phyloP scores from a whole-genome alignment of 2,888 invertebrate species.

The Drosophila pseudotakahashii region DNA sequence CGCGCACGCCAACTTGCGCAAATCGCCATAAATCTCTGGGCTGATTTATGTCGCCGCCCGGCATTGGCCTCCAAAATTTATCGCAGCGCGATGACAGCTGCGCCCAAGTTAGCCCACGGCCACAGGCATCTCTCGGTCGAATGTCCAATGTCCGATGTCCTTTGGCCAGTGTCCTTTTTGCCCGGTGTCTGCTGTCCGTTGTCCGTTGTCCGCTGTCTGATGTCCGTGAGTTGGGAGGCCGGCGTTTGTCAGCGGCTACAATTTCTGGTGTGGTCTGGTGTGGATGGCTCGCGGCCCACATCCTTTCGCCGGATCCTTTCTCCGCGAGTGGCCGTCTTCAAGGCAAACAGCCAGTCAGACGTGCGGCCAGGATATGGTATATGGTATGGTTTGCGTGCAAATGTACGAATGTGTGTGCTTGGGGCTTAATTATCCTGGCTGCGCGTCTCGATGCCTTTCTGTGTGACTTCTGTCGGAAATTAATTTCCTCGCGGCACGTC shows the following conservation, averaged over 20 bases:
- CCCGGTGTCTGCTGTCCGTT: constrained; percentile 4
- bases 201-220: too few relatives aligned
- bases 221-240: constrained; percentile 13
- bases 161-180: constrained; percentile 5
- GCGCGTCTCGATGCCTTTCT: constrained; percentile 65
- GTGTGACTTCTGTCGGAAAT: constrained; percentile 81
- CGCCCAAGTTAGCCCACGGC: constrained; percentile 42
- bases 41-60: constrained; percentile 77
- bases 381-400: not conserved
- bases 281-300: constrained; percentile 51
- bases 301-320: constrained; percentile 44
- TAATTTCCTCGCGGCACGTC: constrained; percentile 69
- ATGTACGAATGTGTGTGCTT: constrained; percentile 49
- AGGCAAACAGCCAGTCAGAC: constrained; percentile 57
- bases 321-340: constrained; percentile 57
- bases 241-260: constrained; percentile 45
- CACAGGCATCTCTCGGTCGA: constrained; percentile 29
- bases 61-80: constrained; percentile 77
- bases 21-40: constrained; percentile 77
- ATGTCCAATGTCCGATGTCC: constrained; percentile 15
- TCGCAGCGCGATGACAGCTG: constrained; percentile 68
- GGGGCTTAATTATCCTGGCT: constrained; percentile 75
- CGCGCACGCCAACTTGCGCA: constrained; percentile 66
- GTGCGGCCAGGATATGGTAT: constrained; percentile 34
- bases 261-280: constrained; percentile 34